Evolutionary conservation across 2,113 vertebrate species (phyloP), one percentile per base, ranked within the genome.

Genomic region (Eretmochelys imbricata): DNA sequence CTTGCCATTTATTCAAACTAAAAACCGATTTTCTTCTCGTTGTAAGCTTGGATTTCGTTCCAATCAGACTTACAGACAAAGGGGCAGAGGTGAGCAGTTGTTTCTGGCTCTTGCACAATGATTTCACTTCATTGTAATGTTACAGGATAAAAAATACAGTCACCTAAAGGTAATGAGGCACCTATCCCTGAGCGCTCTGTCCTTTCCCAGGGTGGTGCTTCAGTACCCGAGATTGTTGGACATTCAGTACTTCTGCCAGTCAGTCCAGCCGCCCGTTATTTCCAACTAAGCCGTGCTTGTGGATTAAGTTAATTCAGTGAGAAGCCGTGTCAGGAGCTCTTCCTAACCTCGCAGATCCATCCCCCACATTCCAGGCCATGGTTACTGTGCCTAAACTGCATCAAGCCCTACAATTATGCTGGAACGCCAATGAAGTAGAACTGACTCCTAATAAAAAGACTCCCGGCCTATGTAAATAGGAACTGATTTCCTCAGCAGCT

Each of bases 381-480:
- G 89, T 95, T 93, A 93, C 35, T 88, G 55, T 65, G 57, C 50
- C 55, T 81, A 82, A 79, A 85, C 80, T 96, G 85, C 89, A 89
- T 55, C 89, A 84, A 35, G 53, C 51, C 85, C 91, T 75, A 82
- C 92, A 82, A 93, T 97, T 89, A 94, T 95, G 95, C 85, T 42
- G 78, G 75, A 57, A 89, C 89, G 94, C 96, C 95, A 95, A 94
- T 93, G 35, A 96, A 95, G 95, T 96, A 89, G 92, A 95, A 91
- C 91, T 95, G 90, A 92, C 87, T 95, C 88, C 50, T 91, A 92
- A 85, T 93, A 92, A 90, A 89, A 95, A 91, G 27, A 48, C 75
- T 94, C 93, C 93, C 93, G 31, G 29, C 48, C 87, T 86, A 42
- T 92, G 88, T 84, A 81, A 96, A 94, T 59, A 93, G 89, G 94